These are phyloP conservation scores for Didymodactylos carnosus DNA, from an alignment of 2,888 invertebrate genomes.

Conservation along the genomic window DNA sequence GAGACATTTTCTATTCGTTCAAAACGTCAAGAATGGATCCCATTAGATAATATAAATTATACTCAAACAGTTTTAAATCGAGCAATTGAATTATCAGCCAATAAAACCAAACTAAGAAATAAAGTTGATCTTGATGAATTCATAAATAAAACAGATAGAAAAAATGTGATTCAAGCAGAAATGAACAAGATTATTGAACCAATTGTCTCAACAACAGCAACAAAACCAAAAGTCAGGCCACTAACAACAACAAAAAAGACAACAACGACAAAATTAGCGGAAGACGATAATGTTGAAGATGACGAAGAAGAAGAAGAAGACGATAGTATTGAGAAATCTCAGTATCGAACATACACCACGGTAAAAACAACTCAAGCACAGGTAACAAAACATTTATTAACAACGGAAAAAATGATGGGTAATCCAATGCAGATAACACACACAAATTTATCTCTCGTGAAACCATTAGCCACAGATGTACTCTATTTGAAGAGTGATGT, in stretches of 20 bases:
- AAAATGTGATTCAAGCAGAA: neutral
- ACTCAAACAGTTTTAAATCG: neutral
- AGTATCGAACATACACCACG: neutral
- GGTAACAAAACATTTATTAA: neutral
- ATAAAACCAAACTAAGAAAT: neutral
- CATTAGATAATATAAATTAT: neutral
- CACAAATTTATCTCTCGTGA: constrained; percentile 21
- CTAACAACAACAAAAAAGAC: constrained; percentile 1
- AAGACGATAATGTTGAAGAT: constrained; percentile 15
- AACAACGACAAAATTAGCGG: constrained; percentile 2
- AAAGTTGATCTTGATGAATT: neutral
- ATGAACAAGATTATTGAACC: neutral
- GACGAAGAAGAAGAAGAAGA: neutral
- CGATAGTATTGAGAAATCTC: neutral
- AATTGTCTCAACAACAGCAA: neutral
- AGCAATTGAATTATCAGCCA: neutral
- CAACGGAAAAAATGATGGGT: neutral
- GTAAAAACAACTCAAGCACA: neutral
- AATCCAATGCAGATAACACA: neutral
- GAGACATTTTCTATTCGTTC: neutral
- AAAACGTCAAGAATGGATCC: neutral
- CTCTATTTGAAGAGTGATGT: constrained; percentile 71
- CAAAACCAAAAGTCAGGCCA: neutral
- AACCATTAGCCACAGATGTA: constrained; percentile 70
- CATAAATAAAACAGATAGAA: neutral